Evolutionary conservation across 2,888 invertebrate genomes (phyloP), one percentile per base, ranked within the genome.

Genomic region (Sthenelais limicola): DNA sequence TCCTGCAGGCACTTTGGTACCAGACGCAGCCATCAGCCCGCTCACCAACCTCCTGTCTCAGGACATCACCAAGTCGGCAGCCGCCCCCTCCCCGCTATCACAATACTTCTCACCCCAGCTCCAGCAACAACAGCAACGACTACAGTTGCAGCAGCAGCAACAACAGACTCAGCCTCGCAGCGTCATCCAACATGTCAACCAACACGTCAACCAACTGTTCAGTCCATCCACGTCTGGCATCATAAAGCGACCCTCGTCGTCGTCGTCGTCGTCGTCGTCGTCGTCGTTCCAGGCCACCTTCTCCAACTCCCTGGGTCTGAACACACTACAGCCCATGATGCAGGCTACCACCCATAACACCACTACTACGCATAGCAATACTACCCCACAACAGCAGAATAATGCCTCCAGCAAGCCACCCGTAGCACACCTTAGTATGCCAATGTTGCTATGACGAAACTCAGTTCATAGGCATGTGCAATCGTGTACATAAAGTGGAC

Each of bases 1-100:
- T 32, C 26, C 51, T 66, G 9, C 54, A 72, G 72, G 72, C 38
- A 72, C 67, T n/a, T 38, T 72, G n/a, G 66, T 72, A 26, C 72
- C 72, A 3, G 52, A 35, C n/a, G 48, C 47, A n/a, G 72, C 72
- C 28, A 4, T 72, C 3, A 3, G 7, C 26, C 43, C 67, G 18
- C 43, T 72, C 3, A 54, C 43, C 18, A 35, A 9, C 28, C 32
- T 68, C 1, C 43, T 72, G 43, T 72, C 72, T 1, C 52, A 67
- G 54, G 68, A 72, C 21, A 26, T 35, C 24, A 51, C 49, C 52
- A 62, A 62, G 15, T 33, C 7, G 4, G n/a, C n/a, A 18, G 2
- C 24, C 21, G 30, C 18, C 12, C 12, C 28, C 3, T 4, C 32
- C 12, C 30, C 32, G n/a, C 4, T 18, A 24, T 12, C 12, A 21